phyloP scores from a whole-genome alignment of 2,113 vertebrate species.

The Heteronetta atricapilla region DNA sequence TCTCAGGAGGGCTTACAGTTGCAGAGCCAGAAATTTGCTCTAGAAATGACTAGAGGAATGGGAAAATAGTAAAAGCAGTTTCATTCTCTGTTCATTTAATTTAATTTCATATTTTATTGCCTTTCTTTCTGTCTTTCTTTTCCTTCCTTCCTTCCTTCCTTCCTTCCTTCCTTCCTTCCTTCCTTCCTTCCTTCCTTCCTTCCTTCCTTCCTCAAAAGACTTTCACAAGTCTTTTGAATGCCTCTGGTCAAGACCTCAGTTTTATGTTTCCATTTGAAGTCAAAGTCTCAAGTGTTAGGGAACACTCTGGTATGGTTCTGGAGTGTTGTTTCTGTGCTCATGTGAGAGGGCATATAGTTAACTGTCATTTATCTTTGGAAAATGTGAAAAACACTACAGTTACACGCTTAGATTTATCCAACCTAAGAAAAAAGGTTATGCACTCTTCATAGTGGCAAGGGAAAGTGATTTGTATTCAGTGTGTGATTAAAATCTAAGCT shows the following conservation, averaged over 20 bases:
- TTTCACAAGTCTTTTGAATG: background rate
- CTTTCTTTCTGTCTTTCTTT: too few species aligned
- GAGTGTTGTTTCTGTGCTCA: background rate
- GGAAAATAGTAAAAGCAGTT: background rate
- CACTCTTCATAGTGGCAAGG: background rate
- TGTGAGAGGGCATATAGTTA: background rate
- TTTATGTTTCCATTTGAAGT: background rate
- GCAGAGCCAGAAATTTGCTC: background rate
- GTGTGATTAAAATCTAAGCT: background rate
- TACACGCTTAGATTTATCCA: conserved; percentile 15
- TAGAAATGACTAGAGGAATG: background rate
- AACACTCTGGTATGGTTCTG: background rate
- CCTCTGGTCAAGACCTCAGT: background rate
- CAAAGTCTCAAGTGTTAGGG: background rate
- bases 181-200: too few species aligned
- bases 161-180: too few species aligned
- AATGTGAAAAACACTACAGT: background rate
- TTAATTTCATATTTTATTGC: background rate
- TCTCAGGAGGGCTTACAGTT: background rate
- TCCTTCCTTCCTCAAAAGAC: too few species aligned
- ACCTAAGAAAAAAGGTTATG: background rate
- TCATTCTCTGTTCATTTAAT: background rate
- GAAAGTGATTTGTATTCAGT: background rate
- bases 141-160: too few species aligned
- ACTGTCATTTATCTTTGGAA: background rate